Conservation (phyloP, 2,888 invertebrate genomes). For the Polymixis lichenea region DNA sequence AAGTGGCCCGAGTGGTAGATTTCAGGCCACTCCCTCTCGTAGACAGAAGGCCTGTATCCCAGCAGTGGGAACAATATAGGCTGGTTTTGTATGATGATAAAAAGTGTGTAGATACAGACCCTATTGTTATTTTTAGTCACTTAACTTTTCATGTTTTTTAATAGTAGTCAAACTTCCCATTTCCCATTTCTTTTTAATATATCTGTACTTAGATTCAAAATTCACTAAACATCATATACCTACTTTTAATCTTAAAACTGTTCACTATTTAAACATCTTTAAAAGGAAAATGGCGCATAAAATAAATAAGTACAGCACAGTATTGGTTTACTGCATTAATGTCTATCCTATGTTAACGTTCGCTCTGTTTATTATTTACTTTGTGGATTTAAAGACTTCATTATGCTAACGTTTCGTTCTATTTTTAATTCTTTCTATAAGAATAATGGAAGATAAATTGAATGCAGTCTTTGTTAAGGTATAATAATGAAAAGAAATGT, state of each 20-base stretch:
- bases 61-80: neutral
- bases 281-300: constrained; percentile 5
- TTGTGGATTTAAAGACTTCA: constrained; percentile 38
- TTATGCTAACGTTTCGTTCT: constrained; percentile 24
- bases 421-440: constrained; percentile 26
- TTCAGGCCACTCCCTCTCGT: too few species aligned
- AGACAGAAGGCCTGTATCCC: too few species aligned
- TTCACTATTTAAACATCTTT: neutral
- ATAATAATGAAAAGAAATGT: neutral
- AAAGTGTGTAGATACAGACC: neutral
- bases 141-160: too few species aligned
- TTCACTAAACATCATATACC: neutral
- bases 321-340: constrained; percentile 28
- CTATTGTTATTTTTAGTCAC: neutral
- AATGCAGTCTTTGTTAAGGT: constrained; percentile 16
- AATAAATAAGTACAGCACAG: constrained; percentile 20
- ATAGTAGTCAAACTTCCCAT: too few species aligned
- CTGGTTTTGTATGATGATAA: too few species aligned
- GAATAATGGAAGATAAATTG: constrained; percentile 30
- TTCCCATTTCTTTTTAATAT: too few species aligned
- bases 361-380: constrained; percentile 50
- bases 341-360: constrained; percentile 15
- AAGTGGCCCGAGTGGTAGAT: too few species aligned
- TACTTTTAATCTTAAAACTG: neutral
- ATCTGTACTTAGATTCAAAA: neutral